Conservation (phyloP, 2,113 vertebrate genomes). For the Actenoides lindsayi region DNA sequence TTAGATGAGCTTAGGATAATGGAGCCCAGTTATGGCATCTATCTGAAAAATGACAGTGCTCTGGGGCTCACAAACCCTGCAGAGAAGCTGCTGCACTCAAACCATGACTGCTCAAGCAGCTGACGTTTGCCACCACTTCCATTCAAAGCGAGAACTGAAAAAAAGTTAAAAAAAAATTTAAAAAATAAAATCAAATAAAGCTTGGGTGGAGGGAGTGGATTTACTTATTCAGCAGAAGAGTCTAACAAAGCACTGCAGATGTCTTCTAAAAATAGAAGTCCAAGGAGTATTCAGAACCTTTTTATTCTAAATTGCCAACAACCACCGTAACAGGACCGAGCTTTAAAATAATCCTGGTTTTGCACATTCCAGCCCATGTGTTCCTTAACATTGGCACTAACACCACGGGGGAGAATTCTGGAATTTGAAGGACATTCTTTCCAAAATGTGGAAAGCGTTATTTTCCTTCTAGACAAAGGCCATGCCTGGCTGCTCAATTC, state of each 20-base stretch:
- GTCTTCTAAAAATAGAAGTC: not conserved
- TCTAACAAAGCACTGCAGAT: not conserved
- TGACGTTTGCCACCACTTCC: not conserved
- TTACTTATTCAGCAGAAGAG: not conserved
- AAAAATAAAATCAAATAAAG: not conserved
- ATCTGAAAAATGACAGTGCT: not conserved
- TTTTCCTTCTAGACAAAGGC: not conserved
- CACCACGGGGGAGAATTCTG: not conserved
- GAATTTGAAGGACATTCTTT: not conserved
- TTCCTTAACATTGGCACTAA: not conserved
- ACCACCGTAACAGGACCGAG: not conserved
- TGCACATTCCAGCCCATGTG: not conserved
- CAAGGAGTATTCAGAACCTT: not conserved
- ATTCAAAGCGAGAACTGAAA: not conserved
- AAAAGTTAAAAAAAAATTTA: not conserved
- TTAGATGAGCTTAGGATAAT: not conserved
- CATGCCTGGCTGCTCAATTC: not conserved
- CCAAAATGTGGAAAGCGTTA: not conserved
- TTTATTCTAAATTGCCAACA: conserved; percentile 7
- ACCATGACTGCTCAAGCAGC: not conserved
- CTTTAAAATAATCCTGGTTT: not conserved
- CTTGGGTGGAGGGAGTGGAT: not conserved
- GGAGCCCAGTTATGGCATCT: not conserved
- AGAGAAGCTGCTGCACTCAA: not conserved
- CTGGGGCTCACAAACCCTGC: not conserved